These are phyloP conservation scores for Speoplatyrhinus poulsoni DNA, from an alignment of 2,113 vertebrate genomes.

Conservation along the genomic window DNA sequence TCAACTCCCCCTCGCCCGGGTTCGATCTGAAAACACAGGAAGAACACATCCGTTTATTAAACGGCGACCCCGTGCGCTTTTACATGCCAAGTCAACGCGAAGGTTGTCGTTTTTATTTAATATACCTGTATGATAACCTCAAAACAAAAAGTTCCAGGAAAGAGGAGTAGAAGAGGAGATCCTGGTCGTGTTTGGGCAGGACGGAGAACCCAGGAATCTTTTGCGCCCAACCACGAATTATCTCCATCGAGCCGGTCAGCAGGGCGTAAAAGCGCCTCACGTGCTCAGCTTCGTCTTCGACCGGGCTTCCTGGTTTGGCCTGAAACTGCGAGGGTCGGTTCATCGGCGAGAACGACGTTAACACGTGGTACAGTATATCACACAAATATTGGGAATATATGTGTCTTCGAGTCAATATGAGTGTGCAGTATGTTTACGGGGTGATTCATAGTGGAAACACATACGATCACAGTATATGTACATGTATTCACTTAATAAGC, in stretches of 20 bases:
- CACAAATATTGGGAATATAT: neutral
- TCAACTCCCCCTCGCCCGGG: conserved; percentile 90
- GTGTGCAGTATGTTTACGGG: too few species aligned
- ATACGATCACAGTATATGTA: neutral
- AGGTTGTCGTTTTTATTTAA: neutral
- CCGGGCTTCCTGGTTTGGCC: conserved; percentile 86
- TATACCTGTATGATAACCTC: conserved; percentile 90
- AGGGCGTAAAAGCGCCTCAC: conserved; percentile 97
- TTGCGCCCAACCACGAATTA: conserved; percentile 93
- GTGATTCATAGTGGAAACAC: too few species aligned
- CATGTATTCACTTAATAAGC: conserved; percentile 45
- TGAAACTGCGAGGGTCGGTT: conserved; percentile 79
- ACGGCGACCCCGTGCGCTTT: neutral
- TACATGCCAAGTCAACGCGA: neutral
- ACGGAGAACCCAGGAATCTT: conserved; percentile 91
- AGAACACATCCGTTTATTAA: neutral
- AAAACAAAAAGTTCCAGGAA: conserved; percentile 97
- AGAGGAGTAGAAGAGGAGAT: conserved; percentile 94
- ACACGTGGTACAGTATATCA: neutral
- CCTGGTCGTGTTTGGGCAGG: conserved; percentile 89
- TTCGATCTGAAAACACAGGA: conserved; percentile 81
- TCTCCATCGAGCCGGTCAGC: conserved; percentile 94
- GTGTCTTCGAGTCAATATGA: too few species aligned
- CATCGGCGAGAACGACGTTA: neutral
- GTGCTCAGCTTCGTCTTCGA: conserved; percentile 90